Conservation (phyloP, 1,140 invertebrate genomes). For the Hyles vespertilio region DNA sequence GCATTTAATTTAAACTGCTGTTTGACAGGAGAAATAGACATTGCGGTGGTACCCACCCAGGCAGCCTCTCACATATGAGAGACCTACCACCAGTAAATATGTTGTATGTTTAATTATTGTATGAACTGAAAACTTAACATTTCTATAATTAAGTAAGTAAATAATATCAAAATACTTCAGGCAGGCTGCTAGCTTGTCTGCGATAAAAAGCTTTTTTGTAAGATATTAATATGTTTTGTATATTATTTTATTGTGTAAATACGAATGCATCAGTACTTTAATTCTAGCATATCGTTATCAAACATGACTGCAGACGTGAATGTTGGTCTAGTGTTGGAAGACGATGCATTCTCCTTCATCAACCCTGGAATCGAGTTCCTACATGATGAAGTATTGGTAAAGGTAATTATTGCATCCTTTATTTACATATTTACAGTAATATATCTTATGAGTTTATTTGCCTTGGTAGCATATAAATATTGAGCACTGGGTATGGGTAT, state of each 20-base stretch:
- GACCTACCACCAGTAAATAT: no score
- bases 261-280: not conserved
- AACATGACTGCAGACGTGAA: constrained; percentile 66
- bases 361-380: constrained; percentile 64
- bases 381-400: constrained; percentile 66
- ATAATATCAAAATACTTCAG: not conserved
- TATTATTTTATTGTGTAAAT: not conserved
- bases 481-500: no score
- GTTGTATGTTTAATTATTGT: not conserved
- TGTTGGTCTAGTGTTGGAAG: constrained; percentile 57
- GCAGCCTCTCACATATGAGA: no score
- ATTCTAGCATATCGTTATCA: constrained; percentile 60
- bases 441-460: no score
- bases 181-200: no score
- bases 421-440: not conserved
- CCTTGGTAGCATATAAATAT: no score
- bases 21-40: no score
- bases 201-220: no score
- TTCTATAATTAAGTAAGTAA: not conserved
- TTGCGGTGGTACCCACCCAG: no score
- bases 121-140: not conserved
- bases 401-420: constrained; percentile 37
- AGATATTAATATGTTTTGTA: no score
- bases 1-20: no score
- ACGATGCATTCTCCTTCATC: constrained; percentile 60